Base-by-base conservation (phyloP, 2,888 invertebrate species). In the Heliconius charithonia region DNA sequence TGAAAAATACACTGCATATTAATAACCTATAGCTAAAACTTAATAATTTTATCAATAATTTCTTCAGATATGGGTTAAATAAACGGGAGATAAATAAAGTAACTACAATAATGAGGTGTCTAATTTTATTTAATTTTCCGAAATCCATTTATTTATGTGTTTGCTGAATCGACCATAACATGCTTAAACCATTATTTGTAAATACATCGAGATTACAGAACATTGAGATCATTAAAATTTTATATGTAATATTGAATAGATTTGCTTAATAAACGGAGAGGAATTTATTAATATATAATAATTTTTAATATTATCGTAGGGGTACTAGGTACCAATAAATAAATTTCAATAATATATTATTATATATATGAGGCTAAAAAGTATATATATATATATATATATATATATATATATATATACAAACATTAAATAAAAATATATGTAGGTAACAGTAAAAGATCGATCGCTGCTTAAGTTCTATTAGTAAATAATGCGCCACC, bases 91-190 rank as follows among this genome's bases (percentile, higher is more conserved):
- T 59, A 80, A 81, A 82, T 79, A 74, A 82, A 75, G 75, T 75
- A 77, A 79, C 71, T 29, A 67, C 73, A 73, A 29, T 66, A 66
- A 78, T 77, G 72, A 69, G 69, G 70, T 79, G 75, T 77, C 78
- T 77, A 73, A 77, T 79, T 81, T 82, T 66, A 79, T 81, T 80
- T 75, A 71, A 72, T 67, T 81, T 70, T 79, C 63, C 65, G 29
- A 79, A 73, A 80, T 82, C 72, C 79, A 83, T 79, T 79, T 79
- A 83, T 78, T 79, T 79, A 77, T 80, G 76, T 82, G 82, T 81
- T 81, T 82, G 82, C 82, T 75, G 79, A 41, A 74, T 79, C 41
- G n/a, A 56, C 69, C 79, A 82, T 70, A 81, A 81, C 75, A 82
- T 81, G 73, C 59, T 79, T 27, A 56, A n/a, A 51, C n/a, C 16